Evolutionary conservation across 2,888 invertebrate species (phyloP).

Genomic region (Temnothorax ravouxi): DNA sequence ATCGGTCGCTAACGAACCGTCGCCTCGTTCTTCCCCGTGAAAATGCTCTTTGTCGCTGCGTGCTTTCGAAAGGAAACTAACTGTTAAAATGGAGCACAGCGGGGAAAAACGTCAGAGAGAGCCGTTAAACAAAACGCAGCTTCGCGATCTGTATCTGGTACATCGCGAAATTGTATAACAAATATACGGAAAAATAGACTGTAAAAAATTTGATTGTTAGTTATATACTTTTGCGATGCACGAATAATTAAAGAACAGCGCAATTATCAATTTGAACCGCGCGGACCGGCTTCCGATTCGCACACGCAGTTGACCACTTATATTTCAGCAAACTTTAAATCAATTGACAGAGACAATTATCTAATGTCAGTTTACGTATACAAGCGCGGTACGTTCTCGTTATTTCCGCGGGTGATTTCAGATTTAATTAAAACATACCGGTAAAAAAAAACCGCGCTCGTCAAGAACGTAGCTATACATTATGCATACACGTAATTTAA

Average conservation of each 20-base stretch:
- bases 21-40: conserved; percentile 59
- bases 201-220: neutral
- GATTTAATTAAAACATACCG: conserved; percentile 52
- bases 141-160: neutral
- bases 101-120: neutral
- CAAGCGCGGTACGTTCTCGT: neutral
- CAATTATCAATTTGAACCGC: conserved; percentile 23
- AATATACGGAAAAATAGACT: neutral
- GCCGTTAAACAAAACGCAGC: conserved; percentile 11
- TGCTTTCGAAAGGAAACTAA: conserved; percentile 27
- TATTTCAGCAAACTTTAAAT: conserved; percentile 34
- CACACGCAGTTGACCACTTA: neutral
- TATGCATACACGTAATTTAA: conserved; percentile 38
- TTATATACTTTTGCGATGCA: conserved; percentile 14
- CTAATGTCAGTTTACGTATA: conserved; percentile 41
- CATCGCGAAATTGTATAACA: neutral
- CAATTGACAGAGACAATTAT: conserved; percentile 46
- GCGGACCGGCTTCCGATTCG: conserved; percentile 5
- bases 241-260: conserved; percentile 30
- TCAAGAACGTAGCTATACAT: conserved; percentile 13
- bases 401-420: conserved; percentile 29
- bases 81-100: conserved; percentile 23
- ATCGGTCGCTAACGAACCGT: conserved; percentile 71
- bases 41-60: conserved; percentile 61
- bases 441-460: conserved; percentile 3